These are phyloP conservation scores for Spodoptera frugiperda DNA, from an alignment of 1,140 invertebrate genomes.

Conservation along the genomic window DNA sequence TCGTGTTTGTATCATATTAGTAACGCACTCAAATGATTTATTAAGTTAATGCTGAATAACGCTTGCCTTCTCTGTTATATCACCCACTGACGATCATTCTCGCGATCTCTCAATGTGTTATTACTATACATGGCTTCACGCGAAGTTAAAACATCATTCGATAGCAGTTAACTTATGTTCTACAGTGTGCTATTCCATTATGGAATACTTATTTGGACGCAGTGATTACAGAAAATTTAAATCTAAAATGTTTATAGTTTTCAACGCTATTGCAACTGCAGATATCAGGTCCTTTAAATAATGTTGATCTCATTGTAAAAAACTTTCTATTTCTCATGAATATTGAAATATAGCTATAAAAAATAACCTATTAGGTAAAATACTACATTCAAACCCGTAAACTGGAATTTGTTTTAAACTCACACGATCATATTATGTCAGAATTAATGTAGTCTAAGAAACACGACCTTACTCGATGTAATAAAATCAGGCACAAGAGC, in stretches of 20 bases:
- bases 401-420: conserved; percentile 3
- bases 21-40: not conserved
- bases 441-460: conserved; percentile 32
- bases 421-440: conserved; percentile 13
- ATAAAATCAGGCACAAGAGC: conserved; percentile 47
- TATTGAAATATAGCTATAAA: too few relatives aligned
- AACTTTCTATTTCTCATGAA: too few relatives aligned
- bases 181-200: not conserved
- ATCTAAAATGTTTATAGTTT: not conserved
- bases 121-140: conserved; percentile 18
- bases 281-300: too few relatives aligned
- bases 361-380: not conserved
- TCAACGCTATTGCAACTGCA: too few relatives aligned
- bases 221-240: not conserved
- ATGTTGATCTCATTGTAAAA: too few relatives aligned
- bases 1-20: not conserved
- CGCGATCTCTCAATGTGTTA: conserved; percentile 11
- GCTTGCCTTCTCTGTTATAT: conserved; percentile 19
- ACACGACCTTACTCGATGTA: conserved; percentile 39
- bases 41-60: conserved; percentile 2
- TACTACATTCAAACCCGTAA: not conserved
- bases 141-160: conserved; percentile 7
- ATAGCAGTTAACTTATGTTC: not conserved
- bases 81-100: not conserved
- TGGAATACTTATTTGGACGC: not conserved